Evolutionary conservation across 1,140 invertebrate species (phyloP), one percentile per base, ranked within the genome.

Genomic region (Drosophila azteca): DNA sequence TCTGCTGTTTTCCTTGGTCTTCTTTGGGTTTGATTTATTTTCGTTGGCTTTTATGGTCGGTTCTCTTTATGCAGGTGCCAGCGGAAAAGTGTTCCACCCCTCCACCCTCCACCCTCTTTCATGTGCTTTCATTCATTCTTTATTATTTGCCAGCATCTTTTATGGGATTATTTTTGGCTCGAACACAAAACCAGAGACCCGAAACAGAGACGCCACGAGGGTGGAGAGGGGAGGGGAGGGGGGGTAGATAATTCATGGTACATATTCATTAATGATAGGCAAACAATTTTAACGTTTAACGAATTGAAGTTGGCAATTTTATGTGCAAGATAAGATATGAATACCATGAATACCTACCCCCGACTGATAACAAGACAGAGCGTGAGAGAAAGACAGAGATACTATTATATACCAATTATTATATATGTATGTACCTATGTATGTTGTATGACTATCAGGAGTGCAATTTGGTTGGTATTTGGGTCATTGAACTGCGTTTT

Each of bases 1-100:
- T 58, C 22, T 2, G 31, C 1, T 39, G 61, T 49, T 31, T 57
- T 49, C 20, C 48, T 59, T 52, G 48, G 63, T 51, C 5, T 6
- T 20, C 17, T 20, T 20, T 51, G 17, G 24, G 31, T 61, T 66
- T 80, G 78, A 80, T 77, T 72, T 61, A 80, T 81, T 66, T 66
- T 17, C 9, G 20, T 69, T 48, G 64, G 44, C 45, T 69, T 70
- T 70, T 51, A 70, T 50, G 64, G 51, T 35, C 44, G 26, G 31
- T 29, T 26, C 24, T 43, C 24, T 24, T 39, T 39, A 49, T 49
- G 31, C 66, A 69, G 66, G 63, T 69, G 64, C 48, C 15, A 50
- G 35, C 11, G 29, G 11, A 54, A 66, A 54, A 66, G 65, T 54
- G 29, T 31, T 65, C 66, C 45, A 35, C 20, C 22, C 29, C 43